Evolutionary conservation across 2,888 invertebrate species (phyloP).

Genomic region (Gasteruption jaculator): DNA sequence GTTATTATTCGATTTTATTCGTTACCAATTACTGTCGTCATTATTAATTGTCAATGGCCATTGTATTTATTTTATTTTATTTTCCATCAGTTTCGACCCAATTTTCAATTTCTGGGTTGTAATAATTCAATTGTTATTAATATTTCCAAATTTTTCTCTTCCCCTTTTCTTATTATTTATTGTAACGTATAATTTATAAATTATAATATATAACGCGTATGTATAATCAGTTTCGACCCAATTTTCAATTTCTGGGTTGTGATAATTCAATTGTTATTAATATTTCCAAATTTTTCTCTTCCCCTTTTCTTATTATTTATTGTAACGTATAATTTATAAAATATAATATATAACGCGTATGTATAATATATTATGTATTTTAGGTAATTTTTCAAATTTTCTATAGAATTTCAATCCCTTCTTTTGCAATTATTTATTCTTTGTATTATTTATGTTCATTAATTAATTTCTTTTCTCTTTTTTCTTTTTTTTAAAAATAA

Average conservation of each 20-base stretch:
- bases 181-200: too few relatives aligned
- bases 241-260: not conserved
- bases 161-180: not conserved
- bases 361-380: too few relatives aligned
- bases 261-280: not conserved
- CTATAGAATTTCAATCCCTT: slow-evolving; percentile 5
- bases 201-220: too few relatives aligned
- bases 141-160: slow-evolving; percentile 1
- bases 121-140: not conserved
- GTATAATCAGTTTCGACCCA: not conserved
- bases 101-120: not conserved
- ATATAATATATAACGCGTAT: too few relatives aligned
- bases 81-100: not conserved
- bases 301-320: not conserved
- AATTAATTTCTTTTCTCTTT: slow-evolving; percentile 14
- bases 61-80: not conserved
- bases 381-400: slow-evolving; percentile 4
- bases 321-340: too few relatives aligned
- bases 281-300: slow-evolving; percentile 1
- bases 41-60: not conserved
- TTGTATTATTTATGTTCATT: slow-evolving; percentile 1
- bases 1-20: too few relatives aligned
- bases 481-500: slow-evolving; percentile 8
- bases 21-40: too few relatives aligned
- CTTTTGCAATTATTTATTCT: slow-evolving; percentile 5